Conservation (phyloP, 2,888 invertebrate species). For the Nemoura dubitans region DNA sequence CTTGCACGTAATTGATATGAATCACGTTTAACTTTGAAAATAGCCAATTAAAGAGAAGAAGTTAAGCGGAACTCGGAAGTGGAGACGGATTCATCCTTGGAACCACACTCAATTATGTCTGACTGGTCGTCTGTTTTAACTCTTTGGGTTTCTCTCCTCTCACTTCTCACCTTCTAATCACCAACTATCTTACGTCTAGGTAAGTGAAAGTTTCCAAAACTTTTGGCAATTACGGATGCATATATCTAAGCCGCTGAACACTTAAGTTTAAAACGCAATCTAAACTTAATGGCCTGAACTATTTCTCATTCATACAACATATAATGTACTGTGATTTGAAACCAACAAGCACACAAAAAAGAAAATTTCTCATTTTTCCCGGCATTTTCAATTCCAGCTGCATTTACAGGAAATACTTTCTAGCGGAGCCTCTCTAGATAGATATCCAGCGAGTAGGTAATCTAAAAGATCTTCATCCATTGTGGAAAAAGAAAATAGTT, state of each 20-base stretch:
- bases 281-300: background rate
- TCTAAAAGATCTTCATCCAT: background rate
- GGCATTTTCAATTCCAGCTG: background rate
- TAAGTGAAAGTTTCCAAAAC: background rate
- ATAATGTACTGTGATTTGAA: background rate
- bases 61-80: background rate
- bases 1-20: background rate
- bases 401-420: background rate
- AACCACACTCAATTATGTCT: background rate
- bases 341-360: background rate
- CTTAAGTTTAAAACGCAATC: background rate
- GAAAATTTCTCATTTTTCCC: background rate
- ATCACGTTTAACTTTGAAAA: constrained; percentile 7
- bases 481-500: background rate
- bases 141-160: background rate
- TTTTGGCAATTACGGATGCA: background rate
- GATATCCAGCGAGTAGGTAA: background rate
- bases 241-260: background rate
- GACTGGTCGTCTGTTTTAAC: background rate
- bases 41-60: background rate
- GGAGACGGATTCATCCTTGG: background rate
- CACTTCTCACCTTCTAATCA: background rate
- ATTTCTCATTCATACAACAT: background rate
- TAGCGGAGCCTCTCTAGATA: background rate
- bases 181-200: background rate